Conservation (phyloP, 2,113 vertebrate genomes). For the Gopherus flavomarginatus region DNA sequence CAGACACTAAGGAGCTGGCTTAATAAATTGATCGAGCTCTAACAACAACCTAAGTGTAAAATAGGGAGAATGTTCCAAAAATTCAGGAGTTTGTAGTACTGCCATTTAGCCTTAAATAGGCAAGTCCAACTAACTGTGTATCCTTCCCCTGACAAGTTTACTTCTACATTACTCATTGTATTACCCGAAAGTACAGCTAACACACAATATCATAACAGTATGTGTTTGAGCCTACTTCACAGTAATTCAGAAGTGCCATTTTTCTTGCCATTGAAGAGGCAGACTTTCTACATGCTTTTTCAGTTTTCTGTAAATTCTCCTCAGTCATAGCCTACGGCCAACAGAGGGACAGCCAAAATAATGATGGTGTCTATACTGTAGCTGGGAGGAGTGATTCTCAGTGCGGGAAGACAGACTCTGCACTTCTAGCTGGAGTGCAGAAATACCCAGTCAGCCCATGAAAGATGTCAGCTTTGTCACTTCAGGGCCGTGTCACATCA, state of each 20-base stretch:
- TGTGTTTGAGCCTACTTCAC: background rate
- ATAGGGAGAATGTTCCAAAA: background rate
- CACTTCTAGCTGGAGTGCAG: background rate
- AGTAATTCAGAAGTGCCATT: background rate
- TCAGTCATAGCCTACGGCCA: background rate
- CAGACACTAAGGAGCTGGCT: background rate
- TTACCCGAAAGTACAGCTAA: background rate
- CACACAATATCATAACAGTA: background rate
- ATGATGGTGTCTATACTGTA: background rate
- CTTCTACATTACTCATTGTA: background rate
- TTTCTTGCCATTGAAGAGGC: background rate
- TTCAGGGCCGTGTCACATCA: background rate
- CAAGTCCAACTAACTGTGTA: background rate
- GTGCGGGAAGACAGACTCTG: background rate
- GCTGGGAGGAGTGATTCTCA: background rate
- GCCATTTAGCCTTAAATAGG: background rate
- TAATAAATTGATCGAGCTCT: background rate
- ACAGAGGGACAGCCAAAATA: background rate
- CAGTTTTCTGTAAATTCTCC: background rate
- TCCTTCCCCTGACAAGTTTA: constrained; percentile 28
- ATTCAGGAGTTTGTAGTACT: background rate
- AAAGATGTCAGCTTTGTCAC: background rate
- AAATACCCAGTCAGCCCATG: background rate
- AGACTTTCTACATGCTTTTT: background rate
- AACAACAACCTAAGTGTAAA: constrained; percentile 32